Base-by-base conservation (phyloP, 2,797 vertebrate species). In the Betta splendens region DNA sequence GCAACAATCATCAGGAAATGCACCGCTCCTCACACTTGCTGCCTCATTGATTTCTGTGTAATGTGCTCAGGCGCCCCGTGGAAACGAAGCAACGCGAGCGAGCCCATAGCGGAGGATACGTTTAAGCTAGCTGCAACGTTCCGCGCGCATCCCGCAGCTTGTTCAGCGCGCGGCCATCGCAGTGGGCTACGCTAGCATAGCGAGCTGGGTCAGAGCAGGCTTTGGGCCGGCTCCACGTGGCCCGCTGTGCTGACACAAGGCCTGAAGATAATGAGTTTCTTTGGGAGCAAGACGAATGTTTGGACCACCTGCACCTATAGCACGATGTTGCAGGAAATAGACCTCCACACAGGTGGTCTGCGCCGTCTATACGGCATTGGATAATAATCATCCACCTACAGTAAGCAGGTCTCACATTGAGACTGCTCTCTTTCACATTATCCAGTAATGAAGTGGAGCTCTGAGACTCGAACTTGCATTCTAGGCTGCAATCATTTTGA, bases 1-100 rank as follows among this genome's bases (percentile, higher is more conserved):
- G 40, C 17, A 59, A 29, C 58, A 61, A 77, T 80, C 60, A 73
- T 50, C 38, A 75, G 65, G 48, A 75, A 83, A 76, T 62, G 49
- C 29, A 38, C 1, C 20, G 11, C 17, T 50, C 66, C 71, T 38
- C 35, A 51, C 40, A 17, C 8, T 20, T 7, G 55, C 22, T 46
- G 3, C 26, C 31, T 25, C 55, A 79, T 64, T 63, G 67, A 77
- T 78, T 77, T 69, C 31, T 47, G 22, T 32, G 17, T 72, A 22
- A 55, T 79, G 54, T 37, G 20, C 29, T 67, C 72, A 59, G 9
- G 64, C 68, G 21, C 18, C 17, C 12, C 22, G 58, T 21, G 23
- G 5, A 47, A n/a, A 23, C 38, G 31, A 47, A 63, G 17, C 7
- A 18, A 46, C 57, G 37, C 16, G 5, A 33, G 5, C 18, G 33